Conservation (phyloP, 2,888 invertebrate genomes). For the Amphimallon solstitiale region DNA sequence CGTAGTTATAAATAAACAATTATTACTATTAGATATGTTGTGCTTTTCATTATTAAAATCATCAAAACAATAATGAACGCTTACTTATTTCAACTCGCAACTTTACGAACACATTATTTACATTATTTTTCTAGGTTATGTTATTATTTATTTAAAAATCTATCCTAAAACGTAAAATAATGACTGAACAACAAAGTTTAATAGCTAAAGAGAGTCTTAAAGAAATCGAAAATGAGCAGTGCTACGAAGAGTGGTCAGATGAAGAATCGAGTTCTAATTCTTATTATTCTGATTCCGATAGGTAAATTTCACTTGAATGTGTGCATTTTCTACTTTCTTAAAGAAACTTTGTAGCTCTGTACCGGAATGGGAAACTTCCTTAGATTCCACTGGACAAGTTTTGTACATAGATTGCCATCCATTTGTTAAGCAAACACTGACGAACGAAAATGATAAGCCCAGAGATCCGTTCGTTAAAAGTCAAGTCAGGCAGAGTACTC, state of each 20-base stretch:
- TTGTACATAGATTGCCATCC: slow-evolving; percentile 72
- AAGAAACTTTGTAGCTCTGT: slow-evolving; percentile 65
- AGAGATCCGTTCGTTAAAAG: slow-evolving; percentile 55
- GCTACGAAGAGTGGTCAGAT: slow-evolving; percentile 58
- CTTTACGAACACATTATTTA: background rate
- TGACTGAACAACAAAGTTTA: slow-evolving; percentile 41
- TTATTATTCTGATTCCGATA: slow-evolving; percentile 71
- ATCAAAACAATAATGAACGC: too few species aligned
- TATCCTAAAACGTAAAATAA: too few species aligned
- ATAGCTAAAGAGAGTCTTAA: slow-evolving; percentile 31
- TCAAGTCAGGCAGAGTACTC: slow-evolving; percentile 60
- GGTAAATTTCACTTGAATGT: slow-evolving; percentile 60
- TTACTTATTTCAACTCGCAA: too few species aligned
- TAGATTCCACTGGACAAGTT: slow-evolving; percentile 73
- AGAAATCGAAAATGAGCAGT: slow-evolving; percentile 40
- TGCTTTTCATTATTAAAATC: too few species aligned
- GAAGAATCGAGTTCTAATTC: slow-evolving; percentile 64
- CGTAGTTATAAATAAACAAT: background rate
- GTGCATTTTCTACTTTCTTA: background rate
- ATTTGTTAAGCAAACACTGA: slow-evolving; percentile 59
- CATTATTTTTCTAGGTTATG: slow-evolving; percentile 2
- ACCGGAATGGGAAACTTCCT: slow-evolving; percentile 75
- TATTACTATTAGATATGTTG: too few species aligned
- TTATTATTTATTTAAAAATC: slow-evolving; percentile 2
- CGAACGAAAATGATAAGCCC: slow-evolving; percentile 49